Evolutionary conservation across 2,797 vertebrate species (phyloP).

Genomic region (Xenops minutus): DNA sequence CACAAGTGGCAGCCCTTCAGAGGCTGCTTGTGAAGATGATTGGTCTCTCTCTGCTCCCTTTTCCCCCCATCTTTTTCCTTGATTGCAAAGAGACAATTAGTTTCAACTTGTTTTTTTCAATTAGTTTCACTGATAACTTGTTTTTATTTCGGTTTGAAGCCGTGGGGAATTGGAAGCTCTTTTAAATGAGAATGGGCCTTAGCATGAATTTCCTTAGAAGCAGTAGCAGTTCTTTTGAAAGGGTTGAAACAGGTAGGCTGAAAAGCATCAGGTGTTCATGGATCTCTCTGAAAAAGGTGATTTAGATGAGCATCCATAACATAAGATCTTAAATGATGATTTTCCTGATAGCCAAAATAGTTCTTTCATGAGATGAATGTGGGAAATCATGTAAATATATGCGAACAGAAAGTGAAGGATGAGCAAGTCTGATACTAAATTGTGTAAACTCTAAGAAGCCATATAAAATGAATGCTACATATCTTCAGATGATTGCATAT

Average conservation of each 20-base stretch:
- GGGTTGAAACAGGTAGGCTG: background rate
- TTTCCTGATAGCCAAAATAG: background rate
- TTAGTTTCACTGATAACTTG: background rate
- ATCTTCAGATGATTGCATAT: background rate
- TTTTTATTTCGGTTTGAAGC: background rate
- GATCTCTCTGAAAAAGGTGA: background rate
- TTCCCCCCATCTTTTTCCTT: background rate
- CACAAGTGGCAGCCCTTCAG: rapidly evolving
- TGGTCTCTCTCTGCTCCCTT: background rate
- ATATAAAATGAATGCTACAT: rapidly evolving
- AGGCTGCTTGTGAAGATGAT: background rate
- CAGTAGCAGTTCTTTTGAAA: background rate
- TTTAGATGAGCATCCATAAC: background rate
- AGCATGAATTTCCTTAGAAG: background rate
- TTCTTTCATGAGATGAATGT: background rate
- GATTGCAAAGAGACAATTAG: background rate
- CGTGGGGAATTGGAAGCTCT: background rate
- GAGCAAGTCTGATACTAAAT: background rate
- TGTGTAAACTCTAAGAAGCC: background rate
- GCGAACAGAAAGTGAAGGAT: background rate
- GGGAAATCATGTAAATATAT: background rate
- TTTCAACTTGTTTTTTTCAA: background rate
- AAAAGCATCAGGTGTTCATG: background rate
- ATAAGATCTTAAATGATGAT: background rate
- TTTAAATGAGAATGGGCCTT: background rate